Evolutionary conservation across 1,140 invertebrate species (phyloP), one percentile per base, ranked within the genome.

Genomic region (Papilio xuthus): DNA sequence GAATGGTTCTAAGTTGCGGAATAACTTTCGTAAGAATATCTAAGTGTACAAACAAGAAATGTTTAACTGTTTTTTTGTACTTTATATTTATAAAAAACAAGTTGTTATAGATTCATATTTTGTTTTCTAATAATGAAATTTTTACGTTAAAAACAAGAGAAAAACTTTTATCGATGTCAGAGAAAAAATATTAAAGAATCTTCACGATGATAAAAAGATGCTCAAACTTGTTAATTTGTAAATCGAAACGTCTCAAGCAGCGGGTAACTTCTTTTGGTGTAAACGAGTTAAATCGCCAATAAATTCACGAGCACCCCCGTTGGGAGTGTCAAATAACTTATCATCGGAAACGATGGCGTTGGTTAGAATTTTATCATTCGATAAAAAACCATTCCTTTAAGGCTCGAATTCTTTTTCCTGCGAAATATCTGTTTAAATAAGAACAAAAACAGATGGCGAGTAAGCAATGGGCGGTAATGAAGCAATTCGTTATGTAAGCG

Each of bases 301-400:
- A 90, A 89, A 90, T 88, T 85, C 79, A 76, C 20, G 56, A 63
- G 23, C 56, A 28, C 37, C 76, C 83, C 60, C 80, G 85, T 85
- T 89, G 86, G 87, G 87, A 82, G 82, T 84, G 82, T 84, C 83
- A 85, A 88, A 88, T 89, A 89, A 89, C 85, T 91, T 91, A 89
- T 88, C 88, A 88, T 86, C 80, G 86, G 84, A 86, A 87, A 89
- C 77, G 86, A 84, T 81, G 79, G 78, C 80, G 81, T 82, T 84
- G 80, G 81, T 71, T 63, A 71, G 84, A 85, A 83, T 86, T 85
- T 86, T 87, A 86, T 89, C 85, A 85, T 82, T 74, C 78, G 85
- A 85, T 89, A 86, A 86, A 83, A 72, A 60, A 70, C 71, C 70
- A 32, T 44, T 77, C 50, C 74, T 47, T 74, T 4, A 41, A 53